phyloP scores from a whole-genome alignment of 2,888 invertebrate genomes.

The Mythimna ferrago region DNA sequence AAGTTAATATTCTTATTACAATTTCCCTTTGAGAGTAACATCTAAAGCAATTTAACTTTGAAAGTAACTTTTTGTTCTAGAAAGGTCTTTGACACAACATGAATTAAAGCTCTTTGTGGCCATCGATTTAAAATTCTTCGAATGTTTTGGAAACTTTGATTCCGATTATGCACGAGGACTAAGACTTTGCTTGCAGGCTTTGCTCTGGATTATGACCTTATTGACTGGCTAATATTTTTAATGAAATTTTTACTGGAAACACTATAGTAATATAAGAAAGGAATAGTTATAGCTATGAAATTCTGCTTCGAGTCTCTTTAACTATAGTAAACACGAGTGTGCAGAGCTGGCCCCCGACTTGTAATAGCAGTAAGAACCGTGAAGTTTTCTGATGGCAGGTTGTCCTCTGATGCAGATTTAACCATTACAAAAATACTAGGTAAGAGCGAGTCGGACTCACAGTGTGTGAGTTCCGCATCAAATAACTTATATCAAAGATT shows the following conservation, averaged over 20 bases:
- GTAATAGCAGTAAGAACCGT: not conserved
- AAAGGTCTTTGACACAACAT: conserved; percentile 8
- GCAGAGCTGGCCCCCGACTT: not conserved
- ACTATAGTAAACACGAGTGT: not conserved
- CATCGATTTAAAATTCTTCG: not conserved
- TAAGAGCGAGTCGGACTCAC: too few relatives aligned
- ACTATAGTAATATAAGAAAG: too few relatives aligned
- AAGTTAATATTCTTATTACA: not conserved
- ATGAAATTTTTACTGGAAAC: not conserved
- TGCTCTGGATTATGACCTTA: too few relatives aligned
- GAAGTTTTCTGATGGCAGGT: not conserved
- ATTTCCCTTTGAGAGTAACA: not conserved
- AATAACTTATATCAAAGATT: too few relatives aligned
- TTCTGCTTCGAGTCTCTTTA: not conserved
- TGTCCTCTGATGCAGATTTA: too few relatives aligned
- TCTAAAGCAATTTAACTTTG: conserved; percentile 20
- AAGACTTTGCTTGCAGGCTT: not conserved
- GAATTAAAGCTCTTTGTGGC: not conserved
- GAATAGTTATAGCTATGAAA: too few relatives aligned
- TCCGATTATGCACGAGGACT: not conserved
- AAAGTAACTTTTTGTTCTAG: conserved; percentile 9
- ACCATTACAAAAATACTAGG: too few relatives aligned
- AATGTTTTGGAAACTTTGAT: not conserved
- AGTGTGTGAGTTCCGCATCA: too few relatives aligned
- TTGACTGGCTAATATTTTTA: not conserved